Evolutionary conservation across 2,888 invertebrate genomes (phyloP).

Genomic region (Adelphocoris suturalis): DNA sequence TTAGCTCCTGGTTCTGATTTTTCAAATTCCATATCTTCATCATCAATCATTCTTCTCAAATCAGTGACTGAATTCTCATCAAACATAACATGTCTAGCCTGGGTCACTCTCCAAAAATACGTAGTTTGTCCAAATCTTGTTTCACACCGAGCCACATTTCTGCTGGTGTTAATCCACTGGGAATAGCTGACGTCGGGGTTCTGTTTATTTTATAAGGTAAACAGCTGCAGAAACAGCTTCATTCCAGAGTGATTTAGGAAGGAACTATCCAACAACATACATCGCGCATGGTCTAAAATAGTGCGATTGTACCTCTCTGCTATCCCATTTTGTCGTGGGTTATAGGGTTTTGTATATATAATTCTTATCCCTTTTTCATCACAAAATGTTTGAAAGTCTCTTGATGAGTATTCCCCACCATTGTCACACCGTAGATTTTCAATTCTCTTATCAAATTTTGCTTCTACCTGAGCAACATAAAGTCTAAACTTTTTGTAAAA

Average conservation of each 20-base stretch:
- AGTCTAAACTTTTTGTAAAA: too few relatives aligned
- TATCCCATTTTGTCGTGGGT: neutral
- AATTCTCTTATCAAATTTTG: neutral
- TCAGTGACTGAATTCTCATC: neutral
- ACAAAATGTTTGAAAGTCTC: neutral
- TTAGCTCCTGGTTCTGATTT: too few relatives aligned
- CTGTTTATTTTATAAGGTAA: slow-evolving; percentile 10
- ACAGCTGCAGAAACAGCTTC: neutral
- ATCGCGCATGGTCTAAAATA: neutral
- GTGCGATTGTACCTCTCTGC: slow-evolving; percentile 1
- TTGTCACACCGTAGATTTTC: neutral
- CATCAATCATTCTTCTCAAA: too few relatives aligned
- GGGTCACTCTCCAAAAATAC: neutral
- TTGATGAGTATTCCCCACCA: neutral
- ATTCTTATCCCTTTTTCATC: neutral
- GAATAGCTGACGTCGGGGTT: neutral
- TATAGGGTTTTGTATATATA: neutral
- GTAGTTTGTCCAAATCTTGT: neutral
- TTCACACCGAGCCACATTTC: neutral
- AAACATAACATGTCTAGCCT: neutral
- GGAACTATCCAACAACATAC: neutral
- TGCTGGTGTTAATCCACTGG: neutral
- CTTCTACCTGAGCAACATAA: neutral
- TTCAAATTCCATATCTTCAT: too few relatives aligned
- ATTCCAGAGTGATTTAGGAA: neutral